Evolutionary conservation across 2,888 invertebrate species (phyloP).

Genomic region (Crioceris asparagi): DNA sequence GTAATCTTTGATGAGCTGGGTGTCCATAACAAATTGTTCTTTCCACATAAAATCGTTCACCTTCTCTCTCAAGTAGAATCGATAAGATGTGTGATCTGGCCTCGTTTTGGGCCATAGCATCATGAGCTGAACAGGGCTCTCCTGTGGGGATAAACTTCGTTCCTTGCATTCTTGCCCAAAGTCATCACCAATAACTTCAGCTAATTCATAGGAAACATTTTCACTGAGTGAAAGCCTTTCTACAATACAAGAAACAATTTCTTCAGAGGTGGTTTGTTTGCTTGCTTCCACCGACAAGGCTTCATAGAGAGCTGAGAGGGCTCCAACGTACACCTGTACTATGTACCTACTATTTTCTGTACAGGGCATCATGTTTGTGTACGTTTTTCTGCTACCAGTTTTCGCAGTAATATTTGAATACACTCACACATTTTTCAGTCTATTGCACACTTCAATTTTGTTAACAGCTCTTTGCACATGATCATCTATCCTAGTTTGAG

Average conservation of each 20-base stretch:
- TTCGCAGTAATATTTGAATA: background rate
- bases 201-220: conserved; percentile 65
- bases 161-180: conserved; percentile 88
- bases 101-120: conserved; percentile 64
- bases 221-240: conserved; percentile 55
- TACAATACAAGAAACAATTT: conserved; percentile 82
- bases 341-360: conserved; percentile 37
- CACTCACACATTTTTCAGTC: conserved; percentile 2
- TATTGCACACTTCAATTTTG: too few relatives aligned
- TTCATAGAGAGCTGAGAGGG: conserved; percentile 78
- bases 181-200: conserved; percentile 79
- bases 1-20: conserved; percentile 85
- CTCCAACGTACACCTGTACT: conserved; percentile 82
- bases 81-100: conserved; percentile 45
- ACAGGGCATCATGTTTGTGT: conserved; percentile 13
- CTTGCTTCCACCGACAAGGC: conserved; percentile 84
- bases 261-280: conserved; percentile 84
- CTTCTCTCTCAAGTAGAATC: conserved; percentile 83
- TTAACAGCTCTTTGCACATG: too few relatives aligned
- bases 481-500: conserved; percentile 1
- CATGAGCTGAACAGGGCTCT: conserved; percentile 76
- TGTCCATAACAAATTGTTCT: conserved; percentile 80
- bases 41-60: conserved; percentile 77
- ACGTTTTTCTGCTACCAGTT: background rate
- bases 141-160: conserved; percentile 69